Evolutionary conservation across 2,113 vertebrate genomes (phyloP).

Genomic region (Paramisgurnus dabryanus): DNA sequence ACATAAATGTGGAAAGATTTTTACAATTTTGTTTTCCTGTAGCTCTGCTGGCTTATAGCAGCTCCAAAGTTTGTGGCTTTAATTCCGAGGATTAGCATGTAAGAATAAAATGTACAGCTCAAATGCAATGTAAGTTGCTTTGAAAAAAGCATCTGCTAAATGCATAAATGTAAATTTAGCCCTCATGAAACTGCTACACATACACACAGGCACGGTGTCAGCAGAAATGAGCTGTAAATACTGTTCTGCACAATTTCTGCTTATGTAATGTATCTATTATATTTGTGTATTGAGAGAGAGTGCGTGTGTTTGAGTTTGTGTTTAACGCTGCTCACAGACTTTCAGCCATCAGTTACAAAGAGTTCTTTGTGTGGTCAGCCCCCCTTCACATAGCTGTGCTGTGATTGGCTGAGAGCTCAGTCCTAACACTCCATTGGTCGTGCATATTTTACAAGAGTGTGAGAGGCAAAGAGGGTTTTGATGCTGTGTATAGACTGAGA

Average conservation of each 20-base stretch:
- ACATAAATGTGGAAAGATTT: no score
- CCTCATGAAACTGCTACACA: no score
- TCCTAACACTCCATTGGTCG: constrained; percentile 28
- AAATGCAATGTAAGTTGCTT: no score
- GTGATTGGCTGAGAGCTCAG: constrained; percentile 25
- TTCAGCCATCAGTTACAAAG: constrained; percentile 37
- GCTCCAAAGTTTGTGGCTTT: no score
- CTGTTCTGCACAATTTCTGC: background rate
- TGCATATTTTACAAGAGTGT: constrained; percentile 24
- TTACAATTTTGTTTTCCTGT: no score
- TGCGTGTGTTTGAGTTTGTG: constrained; percentile 12
- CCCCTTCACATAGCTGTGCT: constrained; percentile 21
- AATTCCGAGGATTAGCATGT: no score
- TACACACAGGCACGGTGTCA: background rate
- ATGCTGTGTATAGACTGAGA: constrained; percentile 22
- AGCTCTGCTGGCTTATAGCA: no score
- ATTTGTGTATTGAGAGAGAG: no score
- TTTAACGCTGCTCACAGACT: background rate
- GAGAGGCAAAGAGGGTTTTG: background rate
- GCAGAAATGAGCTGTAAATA: background rate
- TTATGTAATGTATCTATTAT: background rate
- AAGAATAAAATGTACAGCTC: no score
- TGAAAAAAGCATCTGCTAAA: no score
- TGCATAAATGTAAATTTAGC: no score
- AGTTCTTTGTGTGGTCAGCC: constrained; percentile 39